Base-by-base conservation (phyloP, 2,888 invertebrate genomes). In the Mystacides longicornis region DNA sequence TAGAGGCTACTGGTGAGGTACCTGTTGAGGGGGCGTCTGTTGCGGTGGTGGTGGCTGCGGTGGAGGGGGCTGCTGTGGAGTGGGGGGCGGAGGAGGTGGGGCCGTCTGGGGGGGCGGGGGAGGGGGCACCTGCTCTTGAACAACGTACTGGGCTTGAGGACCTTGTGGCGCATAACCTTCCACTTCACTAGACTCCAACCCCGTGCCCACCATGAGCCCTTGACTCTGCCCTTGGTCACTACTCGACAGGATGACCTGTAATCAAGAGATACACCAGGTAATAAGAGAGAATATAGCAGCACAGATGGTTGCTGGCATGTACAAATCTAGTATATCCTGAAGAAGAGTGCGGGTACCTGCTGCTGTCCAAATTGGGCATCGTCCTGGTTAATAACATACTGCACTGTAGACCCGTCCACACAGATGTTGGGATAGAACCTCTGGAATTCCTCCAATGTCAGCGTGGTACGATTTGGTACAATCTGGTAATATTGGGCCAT, bases 401-500 rank as follows among this genome's bases (percentile, higher is more conserved):
- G 57, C 20, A 73, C 56, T 21, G 53, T 52, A 9, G 59, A 51
- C 1, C 57, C 69, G 68, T 78, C 78, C 64, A 79, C 72, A 67
- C 80, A 76, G 64, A 81, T 68, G 66, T 81, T 83, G 60, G 82
- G 80, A 68, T 81, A 83, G 66, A 80, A 81, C 66, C 82, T 79
- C 69, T 82, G 81, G 61, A 82, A 67, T 64, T 84, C 82, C 64
- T 83, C 83, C 63, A 79, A 66, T 59, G 77, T 73, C 56, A 78
- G 65, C 66, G 73, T 72, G 68, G 76, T 78, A 64, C 74, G 71
- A 72, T 77, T 79, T 68, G 80, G 79, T 68, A 82, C 77, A 67
- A 85, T 81, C 66, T 84, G 83, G 69, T 79, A 85, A 72, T 81
- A 85, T 71, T 85, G 83, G 70, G 84, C 85, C 86, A 86, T 86